phyloP scores from a whole-genome alignment of 2,113 vertebrate genomes.

The Calidris pygmaea region DNA sequence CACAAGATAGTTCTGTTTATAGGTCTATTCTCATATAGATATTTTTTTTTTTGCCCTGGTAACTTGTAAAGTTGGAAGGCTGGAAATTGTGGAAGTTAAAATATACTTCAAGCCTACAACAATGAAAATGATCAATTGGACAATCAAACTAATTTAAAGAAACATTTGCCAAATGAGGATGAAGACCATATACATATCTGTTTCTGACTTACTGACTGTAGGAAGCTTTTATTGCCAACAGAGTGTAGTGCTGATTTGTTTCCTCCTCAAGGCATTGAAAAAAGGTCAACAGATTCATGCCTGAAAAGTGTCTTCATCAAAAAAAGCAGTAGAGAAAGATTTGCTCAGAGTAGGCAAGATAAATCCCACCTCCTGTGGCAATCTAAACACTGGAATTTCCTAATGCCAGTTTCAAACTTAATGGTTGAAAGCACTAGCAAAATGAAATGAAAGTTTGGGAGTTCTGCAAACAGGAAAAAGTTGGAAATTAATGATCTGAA shows the following conservation, averaged over 20 bases:
- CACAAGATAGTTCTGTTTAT: not conserved
- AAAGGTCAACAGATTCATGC: not conserved
- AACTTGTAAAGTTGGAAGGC: not conserved
- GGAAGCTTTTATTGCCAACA: not conserved
- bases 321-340: not conserved
- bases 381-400: not conserved
- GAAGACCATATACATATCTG: not conserved
- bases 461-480: not conserved
- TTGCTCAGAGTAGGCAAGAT: not conserved
- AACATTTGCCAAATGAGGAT: not conserved
- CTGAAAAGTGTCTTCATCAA: not conserved
- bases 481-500: not conserved
- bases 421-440: not conserved
- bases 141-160: not conserved
- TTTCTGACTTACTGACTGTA: not conserved
- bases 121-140: not conserved
- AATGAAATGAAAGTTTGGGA: not conserved
- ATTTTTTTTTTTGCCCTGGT: not conserved
- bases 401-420: not conserved
- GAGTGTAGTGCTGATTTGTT: not conserved
- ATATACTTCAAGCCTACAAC: not conserved
- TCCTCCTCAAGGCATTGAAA: not conserved
- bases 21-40: fast-evolving
- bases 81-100: not conserved
- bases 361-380: not conserved